Conservation (phyloP, 2,888 invertebrate species). For the Bombyx huttoni region DNA sequence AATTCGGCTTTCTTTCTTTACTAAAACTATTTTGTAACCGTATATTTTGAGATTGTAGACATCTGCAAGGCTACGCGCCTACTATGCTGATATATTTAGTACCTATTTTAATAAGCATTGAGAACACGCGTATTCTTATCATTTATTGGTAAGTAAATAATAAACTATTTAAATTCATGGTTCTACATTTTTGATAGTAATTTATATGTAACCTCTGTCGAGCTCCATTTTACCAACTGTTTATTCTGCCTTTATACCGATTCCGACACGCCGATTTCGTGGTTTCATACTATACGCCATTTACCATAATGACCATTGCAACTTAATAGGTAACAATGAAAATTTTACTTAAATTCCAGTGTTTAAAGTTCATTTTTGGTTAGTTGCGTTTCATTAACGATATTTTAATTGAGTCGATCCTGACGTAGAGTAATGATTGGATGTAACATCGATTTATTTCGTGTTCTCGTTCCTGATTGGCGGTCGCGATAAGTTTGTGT, state of each 20-base stretch:
- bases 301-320: slow-evolving; percentile 68
- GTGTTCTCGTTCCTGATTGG: slow-evolving; percentile 71
- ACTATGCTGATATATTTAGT: too few species aligned
- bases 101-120: too few species aligned
- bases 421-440: slow-evolving; percentile 72
- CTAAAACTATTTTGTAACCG: too few species aligned
- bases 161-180: too few species aligned
- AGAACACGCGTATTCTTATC: too few species aligned
- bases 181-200: not conserved
- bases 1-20: too few species aligned
- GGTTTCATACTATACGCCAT: slow-evolving; percentile 65
- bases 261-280: slow-evolving; percentile 69
- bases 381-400: slow-evolving; percentile 54
- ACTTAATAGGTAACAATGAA: slow-evolving; percentile 30
- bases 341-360: slow-evolving; percentile 28
- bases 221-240: slow-evolving; percentile 50
- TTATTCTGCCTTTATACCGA: slow-evolving; percentile 67
- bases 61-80: too few species aligned
- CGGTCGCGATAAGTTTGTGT: slow-evolving; percentile 65
- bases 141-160: too few species aligned
- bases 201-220: slow-evolving; percentile 15
- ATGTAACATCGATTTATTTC: slow-evolving; percentile 71
- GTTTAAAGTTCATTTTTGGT: slow-evolving; percentile 41
- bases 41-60: too few species aligned
- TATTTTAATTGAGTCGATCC: slow-evolving; percentile 72